A percentile compares a stretch with the other conserved stretches of the same genome.
phyloP scores from a whole-genome alignment of 2,888 invertebrate species.

The Epinotia demarniana region DNA sequence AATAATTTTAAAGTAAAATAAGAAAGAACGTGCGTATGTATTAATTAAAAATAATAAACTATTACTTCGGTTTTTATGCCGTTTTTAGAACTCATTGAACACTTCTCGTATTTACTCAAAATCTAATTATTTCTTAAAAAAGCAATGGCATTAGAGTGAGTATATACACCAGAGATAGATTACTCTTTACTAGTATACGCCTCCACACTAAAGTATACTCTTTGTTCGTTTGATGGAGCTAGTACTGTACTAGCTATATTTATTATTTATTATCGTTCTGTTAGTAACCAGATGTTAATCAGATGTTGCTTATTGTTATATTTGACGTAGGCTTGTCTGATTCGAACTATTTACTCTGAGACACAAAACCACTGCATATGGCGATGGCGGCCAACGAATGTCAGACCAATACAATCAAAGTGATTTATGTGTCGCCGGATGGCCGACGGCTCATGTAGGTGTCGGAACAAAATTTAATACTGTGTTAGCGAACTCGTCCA shows the following conservation, averaged over 20 bases:
- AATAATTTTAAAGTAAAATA: no score
- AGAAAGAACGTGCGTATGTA: no score
- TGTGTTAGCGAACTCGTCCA: constrained; percentile 33
- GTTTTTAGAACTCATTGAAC: no score
- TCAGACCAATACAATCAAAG: constrained; percentile 45
- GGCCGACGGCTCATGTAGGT: constrained; percentile 26
- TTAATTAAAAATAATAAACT: no score
- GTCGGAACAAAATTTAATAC: constrained; percentile 19
- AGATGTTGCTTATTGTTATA: background rate
- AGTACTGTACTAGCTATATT: background rate
- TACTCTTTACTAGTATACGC: no score
- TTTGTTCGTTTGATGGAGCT: background rate
- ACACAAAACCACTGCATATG: constrained; percentile 14
- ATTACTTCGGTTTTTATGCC: no score
- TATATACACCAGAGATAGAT: no score
- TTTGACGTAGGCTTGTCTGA: background rate
- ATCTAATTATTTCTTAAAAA: no score
- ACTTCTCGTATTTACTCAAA: no score
- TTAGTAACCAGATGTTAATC: background rate
- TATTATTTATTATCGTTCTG: background rate
- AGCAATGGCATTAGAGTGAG: no score
- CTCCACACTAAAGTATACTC: background rate
- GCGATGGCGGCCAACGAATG: constrained; percentile 31
- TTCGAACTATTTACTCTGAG: constrained; percentile 16
- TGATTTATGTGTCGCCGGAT: constrained; percentile 47